Conservation (phyloP, 2,888 invertebrate genomes). For the Matsumyia berberina region DNA sequence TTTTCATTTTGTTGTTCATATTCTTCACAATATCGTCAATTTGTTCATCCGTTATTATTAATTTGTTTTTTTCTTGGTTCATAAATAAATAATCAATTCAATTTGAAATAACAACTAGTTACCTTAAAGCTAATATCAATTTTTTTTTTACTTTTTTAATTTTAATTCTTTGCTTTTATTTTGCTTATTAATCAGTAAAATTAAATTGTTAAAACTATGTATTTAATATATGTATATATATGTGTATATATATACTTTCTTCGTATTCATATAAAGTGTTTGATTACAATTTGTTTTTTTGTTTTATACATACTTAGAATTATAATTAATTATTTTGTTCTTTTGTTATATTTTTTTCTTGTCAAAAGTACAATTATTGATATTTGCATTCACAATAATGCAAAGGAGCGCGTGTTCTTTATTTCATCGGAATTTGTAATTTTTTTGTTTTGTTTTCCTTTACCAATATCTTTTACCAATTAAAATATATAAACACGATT, state of each 20-base stretch:
- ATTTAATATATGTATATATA: conserved; percentile 58
- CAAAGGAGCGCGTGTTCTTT: conserved; percentile 76
- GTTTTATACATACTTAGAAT: conserved; percentile 39
- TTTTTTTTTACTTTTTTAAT: conserved; percentile 55
- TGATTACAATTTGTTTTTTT: conserved; percentile 69
- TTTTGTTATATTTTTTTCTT: conserved; percentile 57
- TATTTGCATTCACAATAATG: conserved; percentile 77
- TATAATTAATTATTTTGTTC: conserved; percentile 62
- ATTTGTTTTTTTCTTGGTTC: conserved; percentile 68
- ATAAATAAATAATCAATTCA: conserved; percentile 76
- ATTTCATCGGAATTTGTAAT: conserved; percentile 70
- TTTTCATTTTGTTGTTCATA: conserved; percentile 73
- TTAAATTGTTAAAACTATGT: conserved; percentile 62
- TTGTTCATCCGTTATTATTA: conserved; percentile 73
- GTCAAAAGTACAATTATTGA: conserved; percentile 76
- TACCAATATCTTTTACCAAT: conserved; percentile 65
- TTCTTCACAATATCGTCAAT: conserved; percentile 74
- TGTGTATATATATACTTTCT: conserved; percentile 66
- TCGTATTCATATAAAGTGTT: conserved; percentile 72
- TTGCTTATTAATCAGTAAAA: conserved; percentile 53
- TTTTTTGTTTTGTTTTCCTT: conserved; percentile 40
- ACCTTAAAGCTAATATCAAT: conserved; percentile 74
- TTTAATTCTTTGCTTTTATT: conserved; percentile 52
- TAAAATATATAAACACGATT: conserved; percentile 73
- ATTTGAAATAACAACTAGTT: conserved; percentile 77